A percentile compares a stretch with the other conserved stretches of the same genome.
Evolutionary conservation across 2,113 vertebrate genomes (phyloP).

Genomic region (Dryoscopus gambensis): DNA sequence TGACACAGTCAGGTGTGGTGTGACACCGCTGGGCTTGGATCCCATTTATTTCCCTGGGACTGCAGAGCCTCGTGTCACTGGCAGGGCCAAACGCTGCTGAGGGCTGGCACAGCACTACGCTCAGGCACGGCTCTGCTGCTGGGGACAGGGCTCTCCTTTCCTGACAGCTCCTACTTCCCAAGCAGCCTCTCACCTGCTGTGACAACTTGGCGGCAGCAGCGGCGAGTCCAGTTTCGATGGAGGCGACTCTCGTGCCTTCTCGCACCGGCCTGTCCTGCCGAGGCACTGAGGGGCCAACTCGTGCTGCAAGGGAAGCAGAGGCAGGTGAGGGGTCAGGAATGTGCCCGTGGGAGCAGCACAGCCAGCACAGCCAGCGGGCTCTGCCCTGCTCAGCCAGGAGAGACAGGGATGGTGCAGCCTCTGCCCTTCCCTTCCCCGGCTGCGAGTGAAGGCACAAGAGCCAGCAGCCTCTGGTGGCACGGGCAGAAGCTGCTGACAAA

Average conservation of each 20-base stretch:
- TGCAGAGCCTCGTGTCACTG: background rate
- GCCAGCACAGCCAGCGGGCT: rapidly evolving
- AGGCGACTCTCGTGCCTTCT: conserved; percentile 95
- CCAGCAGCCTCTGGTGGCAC: background rate
- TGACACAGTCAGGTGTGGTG: rapidly evolving
- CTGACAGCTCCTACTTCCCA: background rate
- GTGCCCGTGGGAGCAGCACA: background rate
- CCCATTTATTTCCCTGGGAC: background rate
- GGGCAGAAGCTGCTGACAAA: background rate
- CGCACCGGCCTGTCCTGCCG: conserved; percentile 94
- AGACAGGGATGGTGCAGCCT: background rate
- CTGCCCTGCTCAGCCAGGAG: background rate
- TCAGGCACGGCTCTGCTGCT: background rate
- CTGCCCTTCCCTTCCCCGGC: background rate
- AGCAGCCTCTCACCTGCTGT: conserved; percentile 84
- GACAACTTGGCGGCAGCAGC: conserved; percentile 94
- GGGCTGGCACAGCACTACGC: background rate
- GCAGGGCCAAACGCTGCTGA: background rate
- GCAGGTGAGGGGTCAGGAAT: background rate
- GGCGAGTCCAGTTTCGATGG: conserved; percentile 93
- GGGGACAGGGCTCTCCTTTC: background rate
- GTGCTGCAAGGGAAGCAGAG: conserved; percentile 76
- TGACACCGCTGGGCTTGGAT: background rate
- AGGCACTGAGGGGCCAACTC: conserved; percentile 92
- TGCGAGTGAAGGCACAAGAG: rapidly evolving